phyloP scores from a whole-genome alignment of 2,888 invertebrate species.

The Pteria penguin region DNA sequence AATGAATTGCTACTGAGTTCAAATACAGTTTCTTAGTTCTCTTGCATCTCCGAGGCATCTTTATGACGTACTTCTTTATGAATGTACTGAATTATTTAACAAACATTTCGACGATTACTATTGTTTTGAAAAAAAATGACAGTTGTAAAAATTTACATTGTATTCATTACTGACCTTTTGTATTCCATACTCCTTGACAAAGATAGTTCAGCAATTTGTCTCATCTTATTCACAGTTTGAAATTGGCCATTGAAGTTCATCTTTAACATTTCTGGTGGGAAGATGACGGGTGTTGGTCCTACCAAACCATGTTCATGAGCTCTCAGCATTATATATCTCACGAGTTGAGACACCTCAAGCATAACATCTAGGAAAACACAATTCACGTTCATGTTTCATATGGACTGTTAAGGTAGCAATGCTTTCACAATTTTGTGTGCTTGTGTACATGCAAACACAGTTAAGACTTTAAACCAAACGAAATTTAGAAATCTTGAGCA shows the following conservation, averaged over 20 bases:
- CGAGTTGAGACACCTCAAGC: slow-evolving; percentile 7
- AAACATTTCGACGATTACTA: no score
- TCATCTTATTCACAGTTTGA: background rate
- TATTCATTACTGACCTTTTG: background rate
- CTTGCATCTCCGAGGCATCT: no score
- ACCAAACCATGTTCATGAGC: background rate
- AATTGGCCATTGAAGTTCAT: background rate
- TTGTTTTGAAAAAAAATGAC: background rate
- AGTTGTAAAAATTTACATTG: background rate
- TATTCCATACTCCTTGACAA: background rate
- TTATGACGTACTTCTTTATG: no score
- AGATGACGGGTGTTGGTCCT: background rate
- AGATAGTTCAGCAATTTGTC: background rate
- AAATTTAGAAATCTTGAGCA: no score
- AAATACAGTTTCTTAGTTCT: no score
- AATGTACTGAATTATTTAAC: no score
- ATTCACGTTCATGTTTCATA: no score
- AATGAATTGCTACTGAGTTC: no score
- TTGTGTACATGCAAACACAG: no score
- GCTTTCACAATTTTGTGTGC: no score
- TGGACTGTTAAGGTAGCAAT: no score
- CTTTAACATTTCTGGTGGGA: background rate
- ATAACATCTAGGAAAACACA: background rate
- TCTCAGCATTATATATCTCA: background rate
- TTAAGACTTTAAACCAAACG: no score